Base-by-base conservation (phyloP, 2,113 vertebrate genomes). In the Isichthys henryi region DNA sequence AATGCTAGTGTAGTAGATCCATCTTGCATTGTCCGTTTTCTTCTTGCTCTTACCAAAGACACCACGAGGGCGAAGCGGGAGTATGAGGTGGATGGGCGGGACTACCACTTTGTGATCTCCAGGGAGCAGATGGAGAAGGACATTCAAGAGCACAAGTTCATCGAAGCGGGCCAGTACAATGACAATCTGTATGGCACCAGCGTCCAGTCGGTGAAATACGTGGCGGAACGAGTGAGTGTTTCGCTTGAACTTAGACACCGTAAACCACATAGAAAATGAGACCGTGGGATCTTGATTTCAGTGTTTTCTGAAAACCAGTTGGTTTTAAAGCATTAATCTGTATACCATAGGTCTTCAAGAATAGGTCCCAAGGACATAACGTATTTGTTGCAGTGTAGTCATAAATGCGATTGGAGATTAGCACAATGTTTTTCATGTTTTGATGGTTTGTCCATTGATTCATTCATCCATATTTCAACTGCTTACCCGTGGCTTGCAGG, bases 141-240 rank as follows among this genome's bases (percentile, higher is more conserved):
- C 91, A 99, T 99, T 90, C 98, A 99, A 96, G 98, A 99, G 95
- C 98, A 99, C 97, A 99, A 99, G 94, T 99, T 99, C 93, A 99
- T 99, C 87, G 98, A 99, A 94, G 98, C 98, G 0, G 98, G 98
- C 91, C 98, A 99, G 94, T 99, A 99, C 95, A 99, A 99, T 3
- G 98, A 99, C 93, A 99, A 99, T 93, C 96, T 99, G 89, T 99
- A 99, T 39, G 98, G 98, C 88, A 99, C 98, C 39, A 99, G 98
- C 21, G 97, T 99, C 93, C 97, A 97, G 92, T 99, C 98, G 70
- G 98, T 99, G 91, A 97, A 96, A 97, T 98, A 98, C 17, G 98
- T 99, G 93, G 98, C 98, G 86, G 98, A 99, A 94, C 96, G 97
- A 97, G 98, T 99, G 94, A 91, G 97, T n/a, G 39, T 17, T 48